Base-by-base conservation (phyloP, 92 coral and sea anemone species). In the Desmophyllum pertusum region DNA sequence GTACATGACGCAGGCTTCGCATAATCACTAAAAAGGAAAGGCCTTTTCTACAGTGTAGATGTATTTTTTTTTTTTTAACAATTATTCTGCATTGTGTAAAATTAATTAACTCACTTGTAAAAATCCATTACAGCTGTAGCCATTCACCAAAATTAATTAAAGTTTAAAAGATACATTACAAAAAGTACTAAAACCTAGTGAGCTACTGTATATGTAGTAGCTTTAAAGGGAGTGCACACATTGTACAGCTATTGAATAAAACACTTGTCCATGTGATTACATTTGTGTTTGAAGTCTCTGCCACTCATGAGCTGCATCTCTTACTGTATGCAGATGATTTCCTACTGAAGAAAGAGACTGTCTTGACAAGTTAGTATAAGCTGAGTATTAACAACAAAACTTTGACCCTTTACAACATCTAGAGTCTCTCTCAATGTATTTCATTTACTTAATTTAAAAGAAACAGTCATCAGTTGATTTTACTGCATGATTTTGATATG, bases 271-370 rank as follows among this genome's bases (percentile, higher is more conserved):
- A 40, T 55, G 42, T 72, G 86, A 82, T 82, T 82, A 73, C 79
- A 82, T 82, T 82, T 82, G 57, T 27, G 67, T 71, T 82, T 72
- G 86, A 71, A 72, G 79, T 71, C 78, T 52, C 78, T 70, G 85
- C 79, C 86, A 53, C n/a, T 72, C 86, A 43, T 57, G 67, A 82
- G 70, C n/a, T n/a, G n/a, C 86, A 82, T 39, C 86, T 80, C 66
- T 82, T 82, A 82, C 76, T 80, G 84, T 67, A 67, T 72, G 86
- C 27, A 82, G 79, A 37, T 31, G 71, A 71, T 35, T 71, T 71
- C 86, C 86, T 82, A 71, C 86, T 82, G 61, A 72, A 82, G 86
- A 82, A 82, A 82, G 42, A 82, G 71, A 82, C 86, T 57, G 78
- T 72, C 46, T 45, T 55, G 77, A 82, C 43, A 82, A 55, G 86